A percentile compares a stretch with the other conserved stretches of the same genome.
These are phyloP conservation scores for Actenoides hombroni DNA, from an alignment of 2,113 vertebrate genomes.

Conservation along the genomic window DNA sequence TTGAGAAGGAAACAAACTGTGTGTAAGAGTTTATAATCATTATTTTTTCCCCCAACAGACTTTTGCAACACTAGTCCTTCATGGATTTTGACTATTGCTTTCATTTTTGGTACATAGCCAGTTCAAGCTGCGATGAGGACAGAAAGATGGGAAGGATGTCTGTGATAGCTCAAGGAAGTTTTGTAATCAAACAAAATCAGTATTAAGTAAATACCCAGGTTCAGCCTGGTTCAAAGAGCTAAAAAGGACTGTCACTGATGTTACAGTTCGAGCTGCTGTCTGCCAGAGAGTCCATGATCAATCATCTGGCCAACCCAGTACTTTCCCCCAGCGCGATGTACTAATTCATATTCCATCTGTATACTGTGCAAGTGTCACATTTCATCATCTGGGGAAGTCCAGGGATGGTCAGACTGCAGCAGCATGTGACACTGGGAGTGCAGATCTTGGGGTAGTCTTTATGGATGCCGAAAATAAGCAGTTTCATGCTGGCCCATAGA, in stretches of 20 bases:
- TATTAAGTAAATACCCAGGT: background rate
- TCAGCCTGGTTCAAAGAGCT: background rate
- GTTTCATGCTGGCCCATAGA: background rate
- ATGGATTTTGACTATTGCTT: background rate
- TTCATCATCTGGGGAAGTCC: background rate
- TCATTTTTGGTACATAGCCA: background rate
- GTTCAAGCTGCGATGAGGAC: background rate
- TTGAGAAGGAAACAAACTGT: background rate
- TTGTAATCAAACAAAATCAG: background rate
- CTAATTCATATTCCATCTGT: background rate
- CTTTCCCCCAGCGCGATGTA: accelerated
- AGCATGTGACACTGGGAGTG: accelerated
- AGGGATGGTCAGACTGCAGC: accelerated
- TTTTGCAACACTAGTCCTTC: background rate
- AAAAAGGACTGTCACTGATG: background rate
- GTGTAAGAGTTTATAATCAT: background rate
- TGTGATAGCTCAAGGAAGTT: background rate
- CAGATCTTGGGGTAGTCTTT: too few relatives aligned
- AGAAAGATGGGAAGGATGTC: background rate
- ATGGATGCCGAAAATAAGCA: background rate
- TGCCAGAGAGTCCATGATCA: background rate
- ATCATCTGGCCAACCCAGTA: background rate
- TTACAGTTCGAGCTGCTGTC: background rate
- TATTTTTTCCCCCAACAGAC: background rate
- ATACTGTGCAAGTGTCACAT: background rate